phyloP scores from a whole-genome alignment of 2,888 invertebrate genomes.

The Cheilosia soror region DNA sequence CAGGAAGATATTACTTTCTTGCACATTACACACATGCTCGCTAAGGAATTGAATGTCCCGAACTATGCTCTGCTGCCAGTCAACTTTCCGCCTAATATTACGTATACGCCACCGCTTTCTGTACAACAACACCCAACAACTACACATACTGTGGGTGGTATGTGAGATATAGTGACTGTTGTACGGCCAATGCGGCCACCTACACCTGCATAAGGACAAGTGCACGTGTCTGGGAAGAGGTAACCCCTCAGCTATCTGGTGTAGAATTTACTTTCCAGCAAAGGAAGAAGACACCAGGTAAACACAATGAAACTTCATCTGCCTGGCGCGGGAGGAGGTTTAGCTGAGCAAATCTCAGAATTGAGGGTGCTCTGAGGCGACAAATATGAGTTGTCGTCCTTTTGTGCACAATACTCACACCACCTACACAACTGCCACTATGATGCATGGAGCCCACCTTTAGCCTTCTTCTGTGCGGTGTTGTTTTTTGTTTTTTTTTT shows the following conservation, averaged over 20 bases:
- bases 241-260: conserved; percentile 69
- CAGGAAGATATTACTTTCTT: conserved; percentile 63
- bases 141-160: not conserved
- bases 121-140: conserved; percentile 21
- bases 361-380: conserved; percentile 63
- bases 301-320: conserved; percentile 21
- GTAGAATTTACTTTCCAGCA: conserved; percentile 65
- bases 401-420: conserved; percentile 47
- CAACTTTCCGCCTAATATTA: conserved; percentile 40
- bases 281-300: conserved; percentile 32
- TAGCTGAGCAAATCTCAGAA: conserved; percentile 45
- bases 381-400: conserved; percentile 72
- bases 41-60: conserved; percentile 46
- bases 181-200: conserved; percentile 35
- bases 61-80: conserved; percentile 40
- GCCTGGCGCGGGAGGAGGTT: not conserved
- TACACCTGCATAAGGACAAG: conserved; percentile 41
- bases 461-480: conserved; percentile 25
- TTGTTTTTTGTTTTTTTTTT: not conserved
- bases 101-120: conserved; percentile 53
- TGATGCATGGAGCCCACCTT: conserved; percentile 67
- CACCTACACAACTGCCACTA: conserved; percentile 41
- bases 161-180: conserved; percentile 1
- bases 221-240: conserved; percentile 60
- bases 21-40: conserved; percentile 19